Conservation (phyloP, 1,140 invertebrate genomes). For the Belonocnema kinseyi region DNA sequence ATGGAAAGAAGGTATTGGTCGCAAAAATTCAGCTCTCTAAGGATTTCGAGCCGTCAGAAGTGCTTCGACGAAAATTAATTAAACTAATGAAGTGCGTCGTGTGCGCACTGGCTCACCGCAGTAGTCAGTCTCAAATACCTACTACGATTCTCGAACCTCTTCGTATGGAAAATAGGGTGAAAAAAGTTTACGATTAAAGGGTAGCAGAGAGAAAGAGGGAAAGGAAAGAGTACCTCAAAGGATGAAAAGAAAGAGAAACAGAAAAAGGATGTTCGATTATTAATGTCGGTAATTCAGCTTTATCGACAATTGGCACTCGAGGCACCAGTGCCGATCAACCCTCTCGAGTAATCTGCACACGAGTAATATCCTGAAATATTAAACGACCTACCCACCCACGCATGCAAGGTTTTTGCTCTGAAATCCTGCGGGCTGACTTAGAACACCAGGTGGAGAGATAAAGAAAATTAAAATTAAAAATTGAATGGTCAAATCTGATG, state of each 20-base stretch:
- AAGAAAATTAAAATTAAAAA: too few relatives aligned
- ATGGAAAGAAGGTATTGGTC: constrained; percentile 56
- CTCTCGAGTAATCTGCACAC: constrained; percentile 51
- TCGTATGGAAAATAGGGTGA: constrained; percentile 12
- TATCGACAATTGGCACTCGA: constrained; percentile 58
- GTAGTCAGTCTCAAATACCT: neutral
- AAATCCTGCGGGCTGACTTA: too few relatives aligned
- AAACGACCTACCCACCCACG: constrained; percentile 30
- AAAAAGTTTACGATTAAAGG: neutral
- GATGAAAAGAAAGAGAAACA: neutral
- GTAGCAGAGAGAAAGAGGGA: too few relatives aligned
- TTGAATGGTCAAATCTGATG: too few relatives aligned
- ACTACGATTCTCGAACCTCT: neutral
- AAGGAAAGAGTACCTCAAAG: neutral
- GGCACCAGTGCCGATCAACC: constrained; percentile 2
- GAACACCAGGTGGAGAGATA: too few relatives aligned
- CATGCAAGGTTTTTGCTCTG: too few relatives aligned
- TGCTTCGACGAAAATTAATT: constrained; percentile 56
- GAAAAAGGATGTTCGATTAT: constrained; percentile 49
- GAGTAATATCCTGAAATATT: constrained; percentile 58
- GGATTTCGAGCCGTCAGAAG: constrained; percentile 6
- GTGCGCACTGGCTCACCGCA: constrained; percentile 38
- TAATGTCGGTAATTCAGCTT: constrained; percentile 56
- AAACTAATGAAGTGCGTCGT: constrained; percentile 58
- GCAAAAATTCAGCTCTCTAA: constrained; percentile 5